Base-by-base conservation (phyloP, 2,113 vertebrate species). In the Scomber scombrus region DNA sequence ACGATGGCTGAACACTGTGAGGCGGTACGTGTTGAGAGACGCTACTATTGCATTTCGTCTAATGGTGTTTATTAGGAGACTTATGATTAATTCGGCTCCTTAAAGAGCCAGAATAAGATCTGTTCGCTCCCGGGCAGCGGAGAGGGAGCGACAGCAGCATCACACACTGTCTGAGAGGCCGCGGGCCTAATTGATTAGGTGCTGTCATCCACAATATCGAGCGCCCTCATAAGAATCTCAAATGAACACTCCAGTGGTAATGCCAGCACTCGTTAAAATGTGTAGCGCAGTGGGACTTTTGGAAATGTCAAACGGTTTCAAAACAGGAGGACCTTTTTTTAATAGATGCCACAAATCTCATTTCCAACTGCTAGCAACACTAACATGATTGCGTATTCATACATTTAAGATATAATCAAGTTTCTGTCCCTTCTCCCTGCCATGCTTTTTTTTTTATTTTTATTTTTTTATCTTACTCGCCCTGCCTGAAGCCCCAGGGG, bases 271-370 rank as follows among this genome's bases (percentile, higher is more conserved):
- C 74, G 70, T 89, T 86, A 82, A 74, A 80, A 78, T 72, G 0
- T 5, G 34, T n/a, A 51, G 65, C 78, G 0, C 87, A 64, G 80
- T 40, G 85, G 87, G 85, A 75, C 65, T 61, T 81, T 80, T 14
- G 23, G 47, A 89, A 91, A 91, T 88, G 88, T 85, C 90, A 88
- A 75, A 67, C 3, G 61, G 16, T 54, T 75, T 75, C 15, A 67
- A 67, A 84, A 80, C 50, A 84, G 18, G 31, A 58, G 62, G 64
- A 75, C 68, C 66, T 78, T 82, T 51, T 40, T 40, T 40, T 40
- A 78, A 71, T 73, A 67, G 55, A 81, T 63, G 63, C 40, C 80
- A 67, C 31, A 31, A 26, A 75, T 60, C 23, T 21, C 60, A 64
- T 82, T 80, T 67, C 55, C 51, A 67, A 78, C 74, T 63, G 64